Base-by-base conservation (phyloP, 2,888 invertebrate genomes). In the Periphyllus acericola region DNA sequence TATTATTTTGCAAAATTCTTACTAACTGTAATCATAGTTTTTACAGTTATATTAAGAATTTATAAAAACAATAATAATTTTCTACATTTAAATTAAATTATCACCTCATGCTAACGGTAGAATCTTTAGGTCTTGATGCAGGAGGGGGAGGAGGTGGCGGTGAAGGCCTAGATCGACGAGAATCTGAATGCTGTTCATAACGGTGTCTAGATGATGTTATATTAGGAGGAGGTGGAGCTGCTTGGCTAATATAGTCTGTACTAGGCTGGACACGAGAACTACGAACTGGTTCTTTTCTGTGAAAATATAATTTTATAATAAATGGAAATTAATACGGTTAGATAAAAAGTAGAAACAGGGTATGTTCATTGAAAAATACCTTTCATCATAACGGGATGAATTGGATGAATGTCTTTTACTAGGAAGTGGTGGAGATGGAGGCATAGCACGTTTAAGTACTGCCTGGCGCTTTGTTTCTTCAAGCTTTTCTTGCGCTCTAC, bases 401-500 rank as follows among this genome's bases (percentile, higher is more conserved):
- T 40, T 81, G 32, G 84, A 84, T 40, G 81, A 87, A 81, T 87
- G 87, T 81, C 81, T 87, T 74, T 87, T 87, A 74, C n/a, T 80
- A 34, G 81, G 46, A 19, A 17, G 75, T 66, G 87, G 81, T 6
- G 87, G 66, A 40, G 87, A 87, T 40, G 46, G 81, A 17, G 87
- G 87, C n/a, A 87, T 74, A 66, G 87, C 40, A 46, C 87, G 80
- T 40, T 87, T 87, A 19, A 87, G 80, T 74, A 74, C 92, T 29
- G 88, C 83, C 52, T 84, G 84, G n/a, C 89, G 89, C 4, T 86
- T 79, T 21, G 89, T 89, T 83, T 89, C 89, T 86, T 89, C 89
- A n/a, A 89, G 71, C 84, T 89, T 89, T 89, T 89, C 89, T 82
- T 89, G 89, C 34, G 90, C 89, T 89, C 96, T 93, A 91, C 96